A percentile compares a stretch with the other conserved stretches of the same genome.
These are phyloP conservation scores for Cryptoprocta ferox DNA, from an alignment of 2,797 vertebrate genomes.

Conservation along the genomic window DNA sequence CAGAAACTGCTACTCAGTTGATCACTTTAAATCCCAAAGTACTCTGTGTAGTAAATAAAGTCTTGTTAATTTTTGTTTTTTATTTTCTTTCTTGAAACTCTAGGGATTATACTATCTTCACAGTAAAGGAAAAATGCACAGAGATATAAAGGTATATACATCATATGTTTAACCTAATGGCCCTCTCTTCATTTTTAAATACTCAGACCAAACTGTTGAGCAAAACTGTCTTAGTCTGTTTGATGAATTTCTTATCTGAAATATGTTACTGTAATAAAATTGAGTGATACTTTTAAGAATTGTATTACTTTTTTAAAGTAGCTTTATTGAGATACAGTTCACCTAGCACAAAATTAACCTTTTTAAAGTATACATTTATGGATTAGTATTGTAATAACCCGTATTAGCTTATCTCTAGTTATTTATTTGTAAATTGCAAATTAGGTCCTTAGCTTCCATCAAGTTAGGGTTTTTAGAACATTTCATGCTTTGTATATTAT, in stretches of 20 bases:
- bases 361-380: not conserved
- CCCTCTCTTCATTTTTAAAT: slow-evolving; percentile 38
- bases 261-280: not conserved
- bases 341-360: not conserved
- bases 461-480: not conserved
- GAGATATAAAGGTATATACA: slow-evolving; percentile 97
- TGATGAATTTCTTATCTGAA: slow-evolving; percentile 49
- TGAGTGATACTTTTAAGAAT: not conserved
- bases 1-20: not conserved
- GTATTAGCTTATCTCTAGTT: slow-evolving; percentile 30
- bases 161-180: slow-evolving; percentile 52
- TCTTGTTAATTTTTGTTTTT: slow-evolving; percentile 53
- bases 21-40: not conserved
- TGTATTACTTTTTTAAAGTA: slow-evolving; percentile 36
- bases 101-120: slow-evolving; percentile 99
- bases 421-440: slow-evolving; percentile 32
- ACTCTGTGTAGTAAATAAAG: slow-evolving; percentile 48
- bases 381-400: not conserved
- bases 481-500: slow-evolving; percentile 15
- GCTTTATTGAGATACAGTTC: not conserved
- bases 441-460: not conserved
- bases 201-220: not conserved
- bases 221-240: slow-evolving; percentile 31
- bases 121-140: slow-evolving; percentile 99
- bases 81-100: slow-evolving; percentile 55